Base-by-base conservation (phyloP, 2,113 vertebrate species). In the Lampris incognitus region DNA sequence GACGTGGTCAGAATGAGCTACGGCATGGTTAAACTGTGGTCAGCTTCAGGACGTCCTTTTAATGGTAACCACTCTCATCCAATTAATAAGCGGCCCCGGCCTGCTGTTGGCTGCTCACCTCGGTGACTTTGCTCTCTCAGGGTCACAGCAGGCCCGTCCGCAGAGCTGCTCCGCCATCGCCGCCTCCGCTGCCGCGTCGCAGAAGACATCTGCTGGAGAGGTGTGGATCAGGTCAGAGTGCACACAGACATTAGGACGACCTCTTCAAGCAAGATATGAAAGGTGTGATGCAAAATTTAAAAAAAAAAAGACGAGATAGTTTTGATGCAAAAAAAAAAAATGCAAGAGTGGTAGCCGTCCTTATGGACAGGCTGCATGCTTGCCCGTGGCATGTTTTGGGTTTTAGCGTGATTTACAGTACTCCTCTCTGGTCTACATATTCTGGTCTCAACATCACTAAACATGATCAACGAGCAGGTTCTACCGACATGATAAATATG, bases 1-100 rank as follows among this genome's bases (percentile, higher is more conserved):
- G 64, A 54, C 68, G 41, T 52, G 55, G 83, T 56, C 77, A 70
- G 74, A 85, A 90, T 89, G 86, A 90, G 78, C 71, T 80, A 77
- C 60, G 41, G 56, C 56, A 11, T 76, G 79, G 69, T 88, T 69
- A 69, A 72, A 77, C 70, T 75, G 42, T 85, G 82, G 86, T 89
- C 84, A 83, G 74, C 86, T 79, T 73, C 69, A 66, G 65, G 78
- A 83, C 74, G 70, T 72, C 73, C 72, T 76, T 73, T 82, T 85
- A 70, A 82, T 82, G 66, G 75, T 76, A 78, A 84, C 24, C 61
- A 51, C 75, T 40, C 58, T 56, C 69, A 73, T 60, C 61, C 71
- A 63, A 82, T 88, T 79, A 83, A 75, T 87, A 79, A 86, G 51
- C 69, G 58, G 68, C 61, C 46, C 39, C 78, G 44, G 40, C 38